Conservation (phyloP, 2,113 vertebrate genomes). For the Ptilonorhynchus violaceus region DNA sequence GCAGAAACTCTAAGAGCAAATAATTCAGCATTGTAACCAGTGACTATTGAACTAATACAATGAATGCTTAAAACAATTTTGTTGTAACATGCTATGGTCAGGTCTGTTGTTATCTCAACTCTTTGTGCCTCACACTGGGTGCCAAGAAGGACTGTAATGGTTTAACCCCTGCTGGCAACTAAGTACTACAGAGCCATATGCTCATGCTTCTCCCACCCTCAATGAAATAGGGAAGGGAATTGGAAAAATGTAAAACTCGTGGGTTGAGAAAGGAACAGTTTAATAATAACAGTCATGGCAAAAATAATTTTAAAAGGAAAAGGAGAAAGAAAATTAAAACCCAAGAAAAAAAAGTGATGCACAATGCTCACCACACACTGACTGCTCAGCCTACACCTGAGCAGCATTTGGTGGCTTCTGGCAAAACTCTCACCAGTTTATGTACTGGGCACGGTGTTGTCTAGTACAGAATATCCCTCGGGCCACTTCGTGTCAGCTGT, state of each 20-base stretch:
- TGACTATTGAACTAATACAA: neutral
- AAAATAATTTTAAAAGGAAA: neutral
- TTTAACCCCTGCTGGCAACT: neutral
- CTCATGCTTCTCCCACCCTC: neutral
- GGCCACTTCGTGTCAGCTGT: neutral
- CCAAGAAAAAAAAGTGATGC: neutral
- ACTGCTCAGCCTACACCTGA: neutral
- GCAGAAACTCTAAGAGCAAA: neutral
- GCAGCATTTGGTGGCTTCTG: neutral
- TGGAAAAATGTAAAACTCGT: neutral
- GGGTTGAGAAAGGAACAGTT: neutral
- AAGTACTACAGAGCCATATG: neutral
- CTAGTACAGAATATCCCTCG: neutral
- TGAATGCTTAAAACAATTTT: neutral
- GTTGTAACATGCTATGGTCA: neutral
- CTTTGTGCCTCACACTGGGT: neutral
- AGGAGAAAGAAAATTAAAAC: neutral
- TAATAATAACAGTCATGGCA: neutral
- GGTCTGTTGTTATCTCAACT: neutral
- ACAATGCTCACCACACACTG: neutral
- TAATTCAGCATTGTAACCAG: neutral
- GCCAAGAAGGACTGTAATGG: neutral
- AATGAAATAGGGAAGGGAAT: neutral
- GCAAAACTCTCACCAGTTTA: neutral
- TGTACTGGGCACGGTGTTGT: neutral